Evolutionary conservation across 2,888 invertebrate species (phyloP).

Genomic region (Cynaeus angustus): DNA sequence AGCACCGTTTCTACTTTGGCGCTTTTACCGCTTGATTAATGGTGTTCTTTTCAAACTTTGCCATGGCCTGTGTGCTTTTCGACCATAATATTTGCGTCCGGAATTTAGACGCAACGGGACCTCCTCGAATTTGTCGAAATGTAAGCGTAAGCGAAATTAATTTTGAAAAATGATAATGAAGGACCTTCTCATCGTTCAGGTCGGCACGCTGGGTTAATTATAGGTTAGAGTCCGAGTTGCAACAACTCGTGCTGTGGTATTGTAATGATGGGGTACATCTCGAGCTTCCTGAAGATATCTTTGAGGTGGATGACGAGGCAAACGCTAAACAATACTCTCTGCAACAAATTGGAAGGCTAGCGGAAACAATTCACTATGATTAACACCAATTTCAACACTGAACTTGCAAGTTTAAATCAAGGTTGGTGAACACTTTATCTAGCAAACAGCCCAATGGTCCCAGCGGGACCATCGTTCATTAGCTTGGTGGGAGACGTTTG

Average conservation of each 20-base stretch:
- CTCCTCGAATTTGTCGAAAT: constrained; percentile 15
- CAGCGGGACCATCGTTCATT: constrained; percentile 55
- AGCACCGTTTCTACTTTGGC: constrained; percentile 45
- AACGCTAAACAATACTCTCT: constrained; percentile 54
- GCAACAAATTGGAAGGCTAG: constrained; percentile 54
- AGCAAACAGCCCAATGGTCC: constrained; percentile 49
- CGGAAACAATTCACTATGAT: constrained; percentile 48
- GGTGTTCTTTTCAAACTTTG: constrained; percentile 41
- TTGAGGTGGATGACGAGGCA: constrained; percentile 58
- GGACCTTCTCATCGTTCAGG: constrained; percentile 40
- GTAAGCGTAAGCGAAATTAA: constrained; percentile 28
- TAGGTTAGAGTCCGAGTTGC: constrained; percentile 52
- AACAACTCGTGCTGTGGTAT: constrained; percentile 43
- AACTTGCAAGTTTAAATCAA: constrained; percentile 29
- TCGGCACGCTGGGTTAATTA: constrained; percentile 58
- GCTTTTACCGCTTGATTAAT: constrained; percentile 47
- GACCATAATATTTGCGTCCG: constrained; percentile 40
- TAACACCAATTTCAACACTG: constrained; percentile 37
- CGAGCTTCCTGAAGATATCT: constrained; percentile 60
- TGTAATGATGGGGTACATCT: constrained; percentile 59
- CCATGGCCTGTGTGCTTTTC: constrained; percentile 27
- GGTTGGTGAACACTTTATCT: not conserved
- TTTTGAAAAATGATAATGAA: constrained; percentile 22
- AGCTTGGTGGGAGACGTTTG: constrained; percentile 44
- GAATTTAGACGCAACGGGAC: constrained; percentile 21